A percentile compares a stretch with the other conserved stretches of the same genome.
Evolutionary conservation across 2,888 invertebrate genomes (phyloP).

Genomic region (Melanophora roralis): DNA sequence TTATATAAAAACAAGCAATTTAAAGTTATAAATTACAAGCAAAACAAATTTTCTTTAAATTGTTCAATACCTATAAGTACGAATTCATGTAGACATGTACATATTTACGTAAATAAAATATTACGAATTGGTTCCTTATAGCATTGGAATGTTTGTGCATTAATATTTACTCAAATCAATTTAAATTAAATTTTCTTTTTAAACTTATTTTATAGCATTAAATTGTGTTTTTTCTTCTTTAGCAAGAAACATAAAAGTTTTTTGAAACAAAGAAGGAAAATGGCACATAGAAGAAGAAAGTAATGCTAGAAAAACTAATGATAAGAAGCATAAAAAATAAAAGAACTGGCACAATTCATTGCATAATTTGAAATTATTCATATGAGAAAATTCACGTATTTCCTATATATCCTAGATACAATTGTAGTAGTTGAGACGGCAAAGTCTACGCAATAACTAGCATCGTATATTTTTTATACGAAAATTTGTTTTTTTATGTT

Average conservation of each 20-base stretch:
- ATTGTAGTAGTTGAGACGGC: neutral
- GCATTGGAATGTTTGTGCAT: too few relatives aligned
- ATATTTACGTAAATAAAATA: neutral
- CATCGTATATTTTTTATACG: neutral
- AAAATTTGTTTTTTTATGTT: neutral
- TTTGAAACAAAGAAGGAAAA: neutral
- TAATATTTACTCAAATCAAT: neutral
- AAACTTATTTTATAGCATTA: neutral
- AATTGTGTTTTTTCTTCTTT: neutral
- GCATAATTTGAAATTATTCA: neutral
- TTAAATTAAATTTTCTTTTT: conserved; percentile 20
- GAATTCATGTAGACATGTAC: too few relatives aligned
- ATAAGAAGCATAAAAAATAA: conserved; percentile 1
- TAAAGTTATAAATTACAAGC: too few relatives aligned
- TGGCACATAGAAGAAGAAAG: neutral
- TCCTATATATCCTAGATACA: neutral
- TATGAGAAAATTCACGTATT: conserved; percentile 13
- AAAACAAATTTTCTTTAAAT: neutral
- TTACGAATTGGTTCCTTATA: neutral
- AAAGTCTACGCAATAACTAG: neutral
- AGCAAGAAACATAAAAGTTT: neutral
- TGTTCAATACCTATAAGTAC: neutral
- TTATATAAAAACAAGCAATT: too few relatives aligned
- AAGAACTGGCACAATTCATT: conserved; percentile 4
- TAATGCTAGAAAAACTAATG: neutral